A percentile compares a stretch with the other conserved stretches of the same genome.
Evolutionary conservation across 2,797 vertebrate genomes (phyloP).

Genomic region (Pangasius krempfi): DNA sequence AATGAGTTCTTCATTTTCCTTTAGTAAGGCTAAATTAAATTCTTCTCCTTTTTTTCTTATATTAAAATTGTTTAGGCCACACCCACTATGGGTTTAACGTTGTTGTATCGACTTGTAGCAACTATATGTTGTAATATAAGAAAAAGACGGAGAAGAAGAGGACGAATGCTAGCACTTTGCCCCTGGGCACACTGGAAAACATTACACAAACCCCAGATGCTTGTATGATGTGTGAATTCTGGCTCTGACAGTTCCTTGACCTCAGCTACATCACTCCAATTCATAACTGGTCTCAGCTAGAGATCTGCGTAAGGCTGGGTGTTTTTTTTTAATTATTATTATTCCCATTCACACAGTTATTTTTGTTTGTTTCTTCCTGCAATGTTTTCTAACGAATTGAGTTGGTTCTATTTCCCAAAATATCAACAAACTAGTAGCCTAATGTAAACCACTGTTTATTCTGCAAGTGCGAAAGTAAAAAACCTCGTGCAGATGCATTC

Average conservation of each 20-base stretch:
- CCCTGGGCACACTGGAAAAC: background rate
- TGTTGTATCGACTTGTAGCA: no score
- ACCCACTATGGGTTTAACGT: no score
- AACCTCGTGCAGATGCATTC: background rate
- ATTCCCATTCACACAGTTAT: background rate
- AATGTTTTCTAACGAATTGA: background rate
- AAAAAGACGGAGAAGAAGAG: background rate
- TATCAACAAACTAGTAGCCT: no score
- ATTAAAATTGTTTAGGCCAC: no score
- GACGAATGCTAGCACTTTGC: background rate
- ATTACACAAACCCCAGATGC: background rate
- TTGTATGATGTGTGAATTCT: background rate
- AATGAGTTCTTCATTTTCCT: background rate
- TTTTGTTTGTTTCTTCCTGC: background rate
- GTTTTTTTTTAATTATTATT: background rate
- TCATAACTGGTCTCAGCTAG: background rate
- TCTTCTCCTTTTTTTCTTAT: background rate
- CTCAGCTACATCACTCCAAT: background rate
- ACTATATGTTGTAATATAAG: no score
- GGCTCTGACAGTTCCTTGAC: background rate
- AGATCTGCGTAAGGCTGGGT: background rate
- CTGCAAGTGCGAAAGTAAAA: background rate
- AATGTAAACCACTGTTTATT: background rate
- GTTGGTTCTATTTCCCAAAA: background rate
- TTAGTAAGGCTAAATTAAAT: background rate